Base-by-base conservation (phyloP, 1,140 invertebrate genomes). In the Idris sp. region DNA sequence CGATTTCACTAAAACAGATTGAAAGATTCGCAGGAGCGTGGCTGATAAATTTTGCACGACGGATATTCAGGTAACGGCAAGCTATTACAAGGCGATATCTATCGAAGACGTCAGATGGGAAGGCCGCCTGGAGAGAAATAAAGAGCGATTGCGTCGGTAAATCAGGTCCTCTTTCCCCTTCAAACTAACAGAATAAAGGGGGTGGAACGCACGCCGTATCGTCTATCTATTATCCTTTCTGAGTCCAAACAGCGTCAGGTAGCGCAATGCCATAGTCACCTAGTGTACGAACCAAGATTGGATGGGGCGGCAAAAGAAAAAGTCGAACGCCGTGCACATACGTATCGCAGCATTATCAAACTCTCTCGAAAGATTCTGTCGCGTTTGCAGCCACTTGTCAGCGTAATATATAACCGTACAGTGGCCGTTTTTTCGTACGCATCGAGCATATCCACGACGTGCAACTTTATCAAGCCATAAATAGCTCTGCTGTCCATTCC, bases 81-180 rank as follows among this genome's bases (percentile, higher is more conserved):
- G 83, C 86, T 86, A 87, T 87, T 87, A 87, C 86, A 87, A 82
- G 85, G 64, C 85, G 83, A 86, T 87, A 87, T 87, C 86, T 82
- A 87, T 87, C 79, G 84, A 85, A 77, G 75, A 79, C 78, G 77
- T 78, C 74, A 80, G 78, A 69, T 64, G 79, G 64, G 83, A 87
- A 80, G 80, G 84, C 82, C 86, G 85, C 86, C 86, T 87, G 79
- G 86, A 87, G 86, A 87, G 86, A 87, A 87, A 87, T 87, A 87
- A 87, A 87, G 85, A 87, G 84, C 81, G 84, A 87, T 87, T 87
- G 86, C 83, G 71, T 84, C 86, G 75, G 86, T 87, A 87, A 87
- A 87, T 87, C 86, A 87, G 86, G 75, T 64, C 74, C 68, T 59
- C 59, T 44, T 59, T 69, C 40, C 43, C 43, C 28, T n/a, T 2